phyloP scores from a whole-genome alignment of 2,113 vertebrate genomes.

The Alethe castanea region DNA sequence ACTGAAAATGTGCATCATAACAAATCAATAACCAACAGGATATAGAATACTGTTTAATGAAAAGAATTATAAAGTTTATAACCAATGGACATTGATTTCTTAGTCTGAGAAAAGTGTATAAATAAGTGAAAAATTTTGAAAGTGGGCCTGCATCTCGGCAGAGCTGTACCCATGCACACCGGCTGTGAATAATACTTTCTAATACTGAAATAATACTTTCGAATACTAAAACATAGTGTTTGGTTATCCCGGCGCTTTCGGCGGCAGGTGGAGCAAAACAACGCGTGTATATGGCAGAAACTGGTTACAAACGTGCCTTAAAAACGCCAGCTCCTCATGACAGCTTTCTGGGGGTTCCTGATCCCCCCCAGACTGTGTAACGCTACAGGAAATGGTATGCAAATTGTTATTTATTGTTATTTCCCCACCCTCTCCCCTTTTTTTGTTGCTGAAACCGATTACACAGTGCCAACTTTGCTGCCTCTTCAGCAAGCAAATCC shows the following conservation, averaged over 20 bases:
- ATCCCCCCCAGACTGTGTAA: not conserved
- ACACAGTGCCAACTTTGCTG: not conserved
- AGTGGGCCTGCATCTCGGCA: not conserved
- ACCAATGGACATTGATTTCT: not conserved
- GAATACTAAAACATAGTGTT: not conserved
- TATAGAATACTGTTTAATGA: not conserved
- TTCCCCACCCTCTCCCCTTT: fast-evolving
- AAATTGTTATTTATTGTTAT: not conserved
- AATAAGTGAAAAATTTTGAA: not conserved
- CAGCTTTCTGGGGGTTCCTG: not conserved
- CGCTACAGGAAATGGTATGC: not conserved
- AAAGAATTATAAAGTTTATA: not conserved
- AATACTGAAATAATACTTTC: not conserved
- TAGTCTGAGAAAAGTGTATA: not conserved
- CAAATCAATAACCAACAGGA: not conserved
- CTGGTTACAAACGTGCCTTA: fast-evolving
- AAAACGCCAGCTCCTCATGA: not conserved
- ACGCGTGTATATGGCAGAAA: not conserved
- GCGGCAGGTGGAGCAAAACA: not conserved
- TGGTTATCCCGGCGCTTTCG: not conserved
- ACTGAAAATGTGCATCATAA: not conserved
- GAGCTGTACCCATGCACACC: not conserved
- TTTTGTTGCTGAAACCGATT: not conserved
- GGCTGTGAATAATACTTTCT: not conserved
- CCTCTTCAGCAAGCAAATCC: not conserved